phyloP scores from a whole-genome alignment of 2,797 vertebrate genomes.

The Muscicapa striata region DNA sequence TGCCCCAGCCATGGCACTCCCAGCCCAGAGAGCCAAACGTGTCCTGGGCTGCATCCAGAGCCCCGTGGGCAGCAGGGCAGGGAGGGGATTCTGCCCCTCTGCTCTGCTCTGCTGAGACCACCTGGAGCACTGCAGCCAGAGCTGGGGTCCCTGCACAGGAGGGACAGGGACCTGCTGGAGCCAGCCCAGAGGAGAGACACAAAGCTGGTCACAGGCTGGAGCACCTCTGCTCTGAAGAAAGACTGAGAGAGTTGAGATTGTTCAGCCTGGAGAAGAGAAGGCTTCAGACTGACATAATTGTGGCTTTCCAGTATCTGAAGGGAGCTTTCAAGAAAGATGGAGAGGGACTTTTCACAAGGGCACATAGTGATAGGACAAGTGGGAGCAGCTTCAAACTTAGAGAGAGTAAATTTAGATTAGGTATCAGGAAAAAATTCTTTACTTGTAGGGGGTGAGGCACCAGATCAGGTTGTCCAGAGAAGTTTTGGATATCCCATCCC shows the following conservation, averaged over 20 bases:
- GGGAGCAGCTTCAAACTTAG: neutral
- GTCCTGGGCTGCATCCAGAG: neutral
- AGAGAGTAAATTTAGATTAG: neutral
- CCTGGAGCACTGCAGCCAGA: neutral
- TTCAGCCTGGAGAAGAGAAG: neutral
- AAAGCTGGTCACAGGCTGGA: neutral
- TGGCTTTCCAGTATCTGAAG: neutral
- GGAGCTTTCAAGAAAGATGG: neutral
- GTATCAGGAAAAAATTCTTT: neutral
- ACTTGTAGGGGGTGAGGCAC: neutral
- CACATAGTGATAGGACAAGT: neutral
- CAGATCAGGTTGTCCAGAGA: neutral
- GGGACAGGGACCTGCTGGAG: neutral
- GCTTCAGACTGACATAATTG: neutral
- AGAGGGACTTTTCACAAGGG: neutral
- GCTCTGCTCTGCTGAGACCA: neutral
- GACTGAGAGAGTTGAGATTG: neutral
- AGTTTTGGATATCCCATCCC: neutral
- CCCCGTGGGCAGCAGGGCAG: neutral
- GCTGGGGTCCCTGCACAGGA: neutral
- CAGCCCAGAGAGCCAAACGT: no score
- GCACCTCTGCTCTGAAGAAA: rapidly evolving
- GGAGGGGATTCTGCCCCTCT: neutral
- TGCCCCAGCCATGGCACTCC: no score
- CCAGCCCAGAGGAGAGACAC: rapidly evolving